Base-by-base conservation (phyloP, 2,888 invertebrate genomes). In the Diarsia brunnea region DNA sequence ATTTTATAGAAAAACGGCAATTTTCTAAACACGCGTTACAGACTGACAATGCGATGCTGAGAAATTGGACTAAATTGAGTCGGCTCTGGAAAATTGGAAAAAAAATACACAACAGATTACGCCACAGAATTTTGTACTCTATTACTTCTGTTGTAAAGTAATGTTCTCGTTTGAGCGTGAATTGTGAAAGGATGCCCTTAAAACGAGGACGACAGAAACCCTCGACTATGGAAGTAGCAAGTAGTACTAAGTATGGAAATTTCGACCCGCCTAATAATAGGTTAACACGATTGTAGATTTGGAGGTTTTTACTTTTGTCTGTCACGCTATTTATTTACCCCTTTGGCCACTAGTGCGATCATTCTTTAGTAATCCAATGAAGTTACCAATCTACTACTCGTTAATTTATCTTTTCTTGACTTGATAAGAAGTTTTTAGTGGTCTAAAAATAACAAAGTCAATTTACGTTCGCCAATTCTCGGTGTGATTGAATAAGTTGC, bases 231-330 rank as follows among this genome's bases (percentile, higher is more conserved):
- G 76, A 84, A 84, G 81, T 81, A 64, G 63, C 80, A 68, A 82
- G 81, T 82, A 84, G 87, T 90, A 88, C 86, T 75, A 38, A 38
- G 38, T 87, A 90, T 90, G 89, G 80, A 82, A 85, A 88, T 90
- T 83, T 77, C 69, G 84, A 88, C 87, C 84, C 38, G 55, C 65
- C 70, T 71, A 55, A 53, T 69, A 73, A 70, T 74, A 76, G 64
- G 55, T 77, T 73, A 66, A 73, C 68, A 60, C 70, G 38, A 67
- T 76, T 73, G 83, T 78, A 73, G 70, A 60, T 76, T 84, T 61
- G 63, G 49, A 45, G 70, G 61, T 72, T 45, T 71, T 73, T 43
- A 73, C 64, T 58, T 76, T 74, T 11, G 27, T 65, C 43, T 51
- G 63, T 64, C 79, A 81, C 73, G 73, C 75, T 45, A 68, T 60